These are phyloP conservation scores for Patella ulyssiponensis DNA, from an alignment of 2,888 invertebrate species.

Conservation along the genomic window DNA sequence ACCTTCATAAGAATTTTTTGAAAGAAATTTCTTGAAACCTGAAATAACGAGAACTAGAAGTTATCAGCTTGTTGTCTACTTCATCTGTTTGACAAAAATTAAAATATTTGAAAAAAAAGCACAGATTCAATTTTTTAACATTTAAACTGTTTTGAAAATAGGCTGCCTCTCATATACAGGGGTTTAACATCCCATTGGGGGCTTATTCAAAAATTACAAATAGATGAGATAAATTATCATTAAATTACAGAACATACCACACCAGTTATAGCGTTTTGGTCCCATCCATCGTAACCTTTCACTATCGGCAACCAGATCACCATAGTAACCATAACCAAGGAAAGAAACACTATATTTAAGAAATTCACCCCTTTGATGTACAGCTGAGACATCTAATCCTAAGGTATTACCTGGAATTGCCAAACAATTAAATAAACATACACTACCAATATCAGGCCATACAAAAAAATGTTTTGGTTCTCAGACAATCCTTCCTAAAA, in stretches of 20 bases:
- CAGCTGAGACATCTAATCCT: constrained; percentile 84
- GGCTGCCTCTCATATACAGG: too few species aligned
- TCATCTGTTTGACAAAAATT: too few species aligned
- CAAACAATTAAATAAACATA: too few species aligned
- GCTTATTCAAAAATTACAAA: too few species aligned
- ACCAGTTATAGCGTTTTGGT: constrained; percentile 85
- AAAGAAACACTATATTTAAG: constrained; percentile 83
- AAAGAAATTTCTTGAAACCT: constrained; percentile 70
- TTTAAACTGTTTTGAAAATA: too few species aligned
- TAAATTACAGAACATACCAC: constrained; percentile 74
- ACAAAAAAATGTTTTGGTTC: too few species aligned
- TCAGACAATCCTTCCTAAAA: too few species aligned
- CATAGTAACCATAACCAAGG: constrained; percentile 88
- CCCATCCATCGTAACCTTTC: constrained; percentile 90
- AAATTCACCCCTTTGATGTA: constrained; percentile 77
- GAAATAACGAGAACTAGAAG: constrained; percentile 27
- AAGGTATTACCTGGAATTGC: constrained; percentile 77
- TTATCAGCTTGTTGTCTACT: not conserved
- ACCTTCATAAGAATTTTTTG: constrained; percentile 69
- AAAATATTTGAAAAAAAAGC: not conserved
- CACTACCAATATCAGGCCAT: too few species aligned
- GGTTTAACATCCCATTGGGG: too few species aligned
- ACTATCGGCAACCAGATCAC: constrained; percentile 85
- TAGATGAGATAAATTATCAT: too few species aligned
- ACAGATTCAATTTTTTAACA: not conserved